Conservation (phyloP, 2,797 vertebrate genomes). For the Enteromius trimaculatus region DNA sequence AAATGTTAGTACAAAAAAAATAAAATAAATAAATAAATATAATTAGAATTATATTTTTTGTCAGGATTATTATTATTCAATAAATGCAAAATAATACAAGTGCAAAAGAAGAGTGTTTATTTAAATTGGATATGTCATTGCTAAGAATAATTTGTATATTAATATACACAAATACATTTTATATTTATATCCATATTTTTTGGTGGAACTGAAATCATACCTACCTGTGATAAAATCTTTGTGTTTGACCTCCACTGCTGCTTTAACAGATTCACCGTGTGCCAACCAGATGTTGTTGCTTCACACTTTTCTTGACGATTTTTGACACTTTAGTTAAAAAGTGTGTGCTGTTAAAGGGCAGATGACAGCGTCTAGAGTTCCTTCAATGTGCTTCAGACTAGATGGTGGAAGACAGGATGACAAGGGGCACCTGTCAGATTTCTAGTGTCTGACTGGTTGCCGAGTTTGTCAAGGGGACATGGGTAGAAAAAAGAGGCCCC, state of each 20-base stretch:
- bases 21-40: no score
- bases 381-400: not conserved
- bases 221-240: not conserved
- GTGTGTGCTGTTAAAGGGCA: constrained; percentile 2
- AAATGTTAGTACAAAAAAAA: no score
- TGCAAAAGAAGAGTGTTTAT: not conserved
- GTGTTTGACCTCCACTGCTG: not conserved
- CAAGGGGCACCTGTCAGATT: constrained; percentile 4
- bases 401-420: constrained; percentile 17
- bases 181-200: not conserved
- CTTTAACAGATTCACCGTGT: not conserved
- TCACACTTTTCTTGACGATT: not conserved
- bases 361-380: constrained; percentile 9
- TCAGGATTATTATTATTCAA: not conserved
- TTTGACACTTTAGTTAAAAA: constrained; percentile 20
- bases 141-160: not conserved
- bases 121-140: not conserved
- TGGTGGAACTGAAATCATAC: not conserved
- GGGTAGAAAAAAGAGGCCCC: fast-evolving
- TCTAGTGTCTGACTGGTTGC: not conserved
- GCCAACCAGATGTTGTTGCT: not conserved
- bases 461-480: not conserved
- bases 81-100: not conserved
- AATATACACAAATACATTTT: not conserved
- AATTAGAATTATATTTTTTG: no score